These are phyloP conservation scores for Atethmia centrago DNA, from an alignment of 2,888 invertebrate genomes.

Conservation along the genomic window DNA sequence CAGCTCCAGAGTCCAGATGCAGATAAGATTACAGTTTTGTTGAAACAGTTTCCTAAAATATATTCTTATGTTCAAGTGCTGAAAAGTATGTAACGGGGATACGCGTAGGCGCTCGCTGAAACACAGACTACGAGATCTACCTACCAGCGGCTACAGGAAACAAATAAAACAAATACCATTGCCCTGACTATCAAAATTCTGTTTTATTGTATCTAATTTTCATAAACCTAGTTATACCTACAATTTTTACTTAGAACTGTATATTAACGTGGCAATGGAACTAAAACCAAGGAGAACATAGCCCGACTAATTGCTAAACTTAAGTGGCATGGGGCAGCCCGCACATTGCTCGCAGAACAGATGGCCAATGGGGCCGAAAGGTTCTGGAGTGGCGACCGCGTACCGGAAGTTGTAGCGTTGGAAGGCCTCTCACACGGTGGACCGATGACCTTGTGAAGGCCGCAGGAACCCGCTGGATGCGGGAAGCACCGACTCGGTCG, in stretches of 20 bases:
- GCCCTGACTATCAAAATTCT: slow-evolving; percentile 47
- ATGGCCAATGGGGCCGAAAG: no score
- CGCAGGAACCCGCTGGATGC: no score
- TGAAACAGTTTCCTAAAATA: slow-evolving; percentile 64
- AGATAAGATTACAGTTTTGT: slow-evolving; percentile 59
- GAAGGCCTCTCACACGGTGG: no score
- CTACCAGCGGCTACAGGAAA: slow-evolving; percentile 37
- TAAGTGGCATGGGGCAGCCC: no score
- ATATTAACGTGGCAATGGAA: background rate
- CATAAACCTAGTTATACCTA: background rate
- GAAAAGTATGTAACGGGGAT: slow-evolving; percentile 56
- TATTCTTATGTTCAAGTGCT: slow-evolving; percentile 60
- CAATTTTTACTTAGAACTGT: background rate
- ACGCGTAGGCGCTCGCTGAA: slow-evolving; percentile 62
- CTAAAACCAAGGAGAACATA: no score
- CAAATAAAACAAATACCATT: slow-evolving; percentile 54
- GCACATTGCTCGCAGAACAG: no score
- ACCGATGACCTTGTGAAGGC: no score
- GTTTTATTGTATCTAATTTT: slow-evolving; percentile 20
- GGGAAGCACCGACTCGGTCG: no score
- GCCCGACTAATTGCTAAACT: no score
- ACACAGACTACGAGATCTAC: slow-evolving; percentile 50
- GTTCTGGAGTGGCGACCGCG: no score
- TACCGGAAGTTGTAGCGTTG: no score
- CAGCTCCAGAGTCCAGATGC: slow-evolving; percentile 40